Conservation (phyloP, 1,140 invertebrate genomes). For the Drosophila cardini region DNA sequence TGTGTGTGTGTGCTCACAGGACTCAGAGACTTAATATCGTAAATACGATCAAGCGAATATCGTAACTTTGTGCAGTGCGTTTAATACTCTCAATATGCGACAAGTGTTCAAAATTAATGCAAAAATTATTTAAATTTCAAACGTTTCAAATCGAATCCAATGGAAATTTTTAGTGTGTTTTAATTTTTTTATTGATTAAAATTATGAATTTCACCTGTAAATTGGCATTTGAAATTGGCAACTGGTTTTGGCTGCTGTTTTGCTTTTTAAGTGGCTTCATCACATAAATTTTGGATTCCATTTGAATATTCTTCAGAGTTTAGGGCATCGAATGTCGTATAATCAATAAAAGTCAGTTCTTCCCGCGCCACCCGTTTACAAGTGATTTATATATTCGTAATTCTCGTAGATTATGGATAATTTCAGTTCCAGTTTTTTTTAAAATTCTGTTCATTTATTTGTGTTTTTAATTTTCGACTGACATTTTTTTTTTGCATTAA, state of each 20-base stretch:
- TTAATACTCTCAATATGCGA: constrained; percentile 1
- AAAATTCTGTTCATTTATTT: background rate
- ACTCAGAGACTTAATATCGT: constrained; percentile 34
- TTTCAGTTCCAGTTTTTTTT: background rate
- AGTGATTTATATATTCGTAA: no score
- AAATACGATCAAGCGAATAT: constrained; percentile 33
- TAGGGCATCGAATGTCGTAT: no score
- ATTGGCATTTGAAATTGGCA: constrained; percentile 62
- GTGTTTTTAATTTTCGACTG: constrained; percentile 15
- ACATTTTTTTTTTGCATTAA: constrained; percentile 33
- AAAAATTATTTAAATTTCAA: background rate
- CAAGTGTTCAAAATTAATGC: background rate
- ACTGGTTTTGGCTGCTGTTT: constrained; percentile 57
- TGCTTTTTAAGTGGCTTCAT: constrained; percentile 5
- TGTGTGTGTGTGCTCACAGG: constrained; percentile 23
- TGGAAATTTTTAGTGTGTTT: constrained; percentile 21
- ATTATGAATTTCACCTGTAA: constrained; percentile 59
- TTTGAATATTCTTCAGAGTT: background rate
- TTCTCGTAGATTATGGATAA: background rate
- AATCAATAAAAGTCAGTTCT: no score
- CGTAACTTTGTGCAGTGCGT: constrained; percentile 22
- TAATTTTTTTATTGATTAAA: constrained; percentile 26
- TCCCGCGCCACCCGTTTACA: no score
- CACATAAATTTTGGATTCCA: constrained; percentile 1
- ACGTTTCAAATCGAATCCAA: background rate